These are phyloP conservation scores for Parasteatoda tepidariorum DNA, from an alignment of 1,140 invertebrate species.

Conservation along the genomic window DNA sequence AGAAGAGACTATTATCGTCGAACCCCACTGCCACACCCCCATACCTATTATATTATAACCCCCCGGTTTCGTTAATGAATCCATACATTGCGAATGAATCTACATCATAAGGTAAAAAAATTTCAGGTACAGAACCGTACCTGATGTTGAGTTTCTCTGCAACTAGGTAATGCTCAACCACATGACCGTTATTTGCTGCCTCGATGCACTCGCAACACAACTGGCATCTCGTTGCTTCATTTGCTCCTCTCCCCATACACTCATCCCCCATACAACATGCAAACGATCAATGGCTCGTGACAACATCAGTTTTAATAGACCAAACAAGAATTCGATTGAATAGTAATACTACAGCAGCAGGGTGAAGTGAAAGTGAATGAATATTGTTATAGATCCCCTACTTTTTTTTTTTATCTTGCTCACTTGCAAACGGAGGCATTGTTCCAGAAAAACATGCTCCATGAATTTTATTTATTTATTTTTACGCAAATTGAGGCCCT, in stretches of 20 bases:
- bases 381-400: no score
- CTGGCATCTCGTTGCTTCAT: background rate
- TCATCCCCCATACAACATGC: background rate
- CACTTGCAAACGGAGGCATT: no score
- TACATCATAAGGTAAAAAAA: background rate
- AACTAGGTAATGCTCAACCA: conserved; percentile 6
- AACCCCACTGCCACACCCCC: background rate
- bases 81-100: conserved; percentile 31
- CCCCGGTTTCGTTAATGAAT: conserved; percentile 5
- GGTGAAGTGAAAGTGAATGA: background rate
- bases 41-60: background rate
- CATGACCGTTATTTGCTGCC: conserved; percentile 23
- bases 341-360: conserved; percentile 11
- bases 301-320: background rate
- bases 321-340: background rate
- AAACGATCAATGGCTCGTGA: background rate
- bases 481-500: no score
- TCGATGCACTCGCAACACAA: conserved; percentile 18
- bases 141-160: background rate
- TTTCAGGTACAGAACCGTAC: conserved; percentile 10
- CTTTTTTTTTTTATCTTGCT: no score
- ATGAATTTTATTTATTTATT: no score
- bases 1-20: conserved; percentile 3
- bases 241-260: background rate
- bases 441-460: no score